Evolutionary conservation across 2,797 vertebrate genomes (phyloP).

Genomic region (Ctenopoma multispine): DNA sequence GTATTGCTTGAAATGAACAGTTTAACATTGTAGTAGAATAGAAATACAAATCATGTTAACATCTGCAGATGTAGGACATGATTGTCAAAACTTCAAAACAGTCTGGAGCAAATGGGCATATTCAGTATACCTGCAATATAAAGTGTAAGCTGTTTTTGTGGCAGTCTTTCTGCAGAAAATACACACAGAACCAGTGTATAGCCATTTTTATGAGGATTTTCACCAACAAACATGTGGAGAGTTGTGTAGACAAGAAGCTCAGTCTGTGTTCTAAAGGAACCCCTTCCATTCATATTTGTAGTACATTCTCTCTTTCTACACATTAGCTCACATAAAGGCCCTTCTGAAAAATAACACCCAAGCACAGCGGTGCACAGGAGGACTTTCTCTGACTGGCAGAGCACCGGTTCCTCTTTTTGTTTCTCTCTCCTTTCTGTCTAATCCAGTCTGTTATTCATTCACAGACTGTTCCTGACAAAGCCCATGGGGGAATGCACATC

Average conservation of each 20-base stretch:
- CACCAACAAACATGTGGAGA: slow-evolving; percentile 12
- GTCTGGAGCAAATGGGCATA: too few species aligned
- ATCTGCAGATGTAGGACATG: too few species aligned
- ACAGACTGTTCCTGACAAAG: slow-evolving; percentile 66
- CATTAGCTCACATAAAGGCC: slow-evolving; percentile 55
- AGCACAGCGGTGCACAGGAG: slow-evolving; percentile 3
- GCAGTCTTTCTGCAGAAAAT: too few species aligned
- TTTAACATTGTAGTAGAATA: too few species aligned
- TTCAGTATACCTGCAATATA: too few species aligned
- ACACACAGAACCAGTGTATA: too few species aligned
- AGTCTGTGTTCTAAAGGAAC: slow-evolving; percentile 23
- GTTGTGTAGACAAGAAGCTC: slow-evolving; percentile 12
- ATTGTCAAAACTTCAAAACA: too few species aligned
- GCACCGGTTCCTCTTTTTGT: slow-evolving; percentile 16
- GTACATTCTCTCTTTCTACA: slow-evolving; percentile 29
- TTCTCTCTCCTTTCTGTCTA: slow-evolving; percentile 49
- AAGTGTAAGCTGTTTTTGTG: too few species aligned
- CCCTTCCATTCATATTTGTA: slow-evolving; percentile 58
- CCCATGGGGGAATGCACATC: slow-evolving; percentile 51
- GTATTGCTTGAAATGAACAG: too few species aligned
- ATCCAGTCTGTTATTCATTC: slow-evolving; percentile 75
- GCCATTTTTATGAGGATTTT: background rate
- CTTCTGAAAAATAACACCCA: slow-evolving; percentile 32
- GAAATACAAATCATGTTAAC: too few species aligned
- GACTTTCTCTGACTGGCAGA: slow-evolving; percentile 27